A percentile compares a stretch with the other conserved stretches of the same genome.
Conservation (phyloP, 2,113 vertebrate genomes). For the Micromys minutus region DNA sequence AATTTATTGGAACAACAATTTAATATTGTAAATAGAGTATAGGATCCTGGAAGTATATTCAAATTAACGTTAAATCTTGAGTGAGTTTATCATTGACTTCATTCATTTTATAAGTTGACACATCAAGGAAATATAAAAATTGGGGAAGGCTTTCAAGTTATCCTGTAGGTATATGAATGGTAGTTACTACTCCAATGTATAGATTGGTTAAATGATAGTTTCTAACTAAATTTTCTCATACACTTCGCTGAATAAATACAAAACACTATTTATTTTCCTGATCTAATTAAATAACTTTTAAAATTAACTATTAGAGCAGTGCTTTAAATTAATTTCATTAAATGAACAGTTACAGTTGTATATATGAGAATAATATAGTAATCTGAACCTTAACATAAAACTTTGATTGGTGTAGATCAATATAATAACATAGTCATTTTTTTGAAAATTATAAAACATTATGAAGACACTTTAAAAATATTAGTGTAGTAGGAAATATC, state of each 20-base stretch:
- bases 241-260: background rate
- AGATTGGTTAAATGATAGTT: background rate
- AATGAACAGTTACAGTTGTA: background rate
- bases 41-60: background rate
- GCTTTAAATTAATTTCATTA: slow-evolving; percentile 3
- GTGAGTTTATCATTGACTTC: background rate
- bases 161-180: background rate
- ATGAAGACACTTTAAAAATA: background rate
- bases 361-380: background rate
- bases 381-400: background rate
- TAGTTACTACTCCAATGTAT: background rate
- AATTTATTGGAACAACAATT: background rate
- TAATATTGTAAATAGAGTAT: background rate
- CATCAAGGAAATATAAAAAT: background rate
- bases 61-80: background rate
- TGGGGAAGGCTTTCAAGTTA: background rate
- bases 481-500: background rate
- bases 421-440: background rate
- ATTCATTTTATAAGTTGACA: background rate
- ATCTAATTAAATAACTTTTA: background rate
- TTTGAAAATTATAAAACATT: slow-evolving; percentile 6
- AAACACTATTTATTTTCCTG: background rate
- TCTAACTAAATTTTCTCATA: background rate
- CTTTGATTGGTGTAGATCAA: background rate
- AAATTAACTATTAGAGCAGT: background rate